Evolutionary conservation across 2,888 invertebrate species (phyloP), one percentile per base, ranked within the genome.

Genomic region (Pammene aurita): DNA sequence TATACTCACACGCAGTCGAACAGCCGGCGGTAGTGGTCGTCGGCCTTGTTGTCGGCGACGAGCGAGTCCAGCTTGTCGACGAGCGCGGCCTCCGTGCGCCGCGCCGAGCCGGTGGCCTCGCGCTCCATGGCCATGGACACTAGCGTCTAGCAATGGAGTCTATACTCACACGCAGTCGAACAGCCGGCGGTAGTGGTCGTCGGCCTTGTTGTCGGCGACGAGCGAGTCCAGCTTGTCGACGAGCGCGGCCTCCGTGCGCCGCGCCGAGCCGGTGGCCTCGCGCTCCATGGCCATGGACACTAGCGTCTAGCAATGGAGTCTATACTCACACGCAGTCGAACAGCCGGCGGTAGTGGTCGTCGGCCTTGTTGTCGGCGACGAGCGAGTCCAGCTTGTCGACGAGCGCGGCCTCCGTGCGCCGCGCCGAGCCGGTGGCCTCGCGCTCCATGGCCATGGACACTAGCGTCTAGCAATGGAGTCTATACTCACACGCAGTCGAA

Each of bases 231-330:
- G 90, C 83, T 98, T 98, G 82, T 98, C 98, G 62, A 98, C 98
- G 5, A 99, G 90, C 76, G 98, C 98, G 18, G 97, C 97, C 83
- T 98, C 98, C 0, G 98, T 98, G 80, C 97, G 94, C 70, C 97
- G 95, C 76, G 98, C 98, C 74, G 97, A 96, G 0, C 98, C 98
- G 0, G 96, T 94, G 1, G 95, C 95, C 7, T 93, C 92, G 71
- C 96, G 96, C 81, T 98, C 98, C 78, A 97, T 97, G 75, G 98
- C 97, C 97, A 99, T 98, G 94, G 98, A 97, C 78, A 97, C 98
- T 78, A 98, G 96, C 55, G 98, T 7, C 46, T 14, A 48, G 14
- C 5, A 14, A 14, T 14, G 14, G 6, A 5, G 16, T 9, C 1
- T 9, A 48, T 14, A 7, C 26, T 26, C 26, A 26, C 26, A 26